A percentile compares a stretch with the other conserved stretches of the same genome.
phyloP scores from a whole-genome alignment of 2,888 invertebrate species.

The Isoperla grammatica region DNA sequence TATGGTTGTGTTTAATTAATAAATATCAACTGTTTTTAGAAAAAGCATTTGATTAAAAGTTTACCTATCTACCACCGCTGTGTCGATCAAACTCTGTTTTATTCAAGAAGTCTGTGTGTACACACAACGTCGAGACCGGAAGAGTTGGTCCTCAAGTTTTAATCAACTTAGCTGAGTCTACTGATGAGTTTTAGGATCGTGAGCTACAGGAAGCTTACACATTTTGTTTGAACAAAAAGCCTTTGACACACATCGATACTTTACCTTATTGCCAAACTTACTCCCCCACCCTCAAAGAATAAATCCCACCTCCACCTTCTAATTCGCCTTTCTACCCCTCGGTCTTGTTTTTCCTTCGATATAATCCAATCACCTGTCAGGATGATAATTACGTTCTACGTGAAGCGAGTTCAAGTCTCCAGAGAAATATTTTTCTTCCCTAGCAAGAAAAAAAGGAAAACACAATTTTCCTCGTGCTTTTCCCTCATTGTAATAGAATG shows the following conservation, averaged over 20 bases:
- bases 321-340: slow-evolving; percentile 5
- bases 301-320: not conserved
- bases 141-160: no score
- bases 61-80: no score
- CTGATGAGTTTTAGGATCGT: slow-evolving; percentile 6
- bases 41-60: no score
- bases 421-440: not conserved
- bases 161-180: no score
- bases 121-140: no score
- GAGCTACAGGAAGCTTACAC: not conserved
- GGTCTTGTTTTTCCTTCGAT: not conserved
- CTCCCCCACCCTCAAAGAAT: not conserved
- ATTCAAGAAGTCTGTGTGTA: no score
- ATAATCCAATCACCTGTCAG: slow-evolving; percentile 6
- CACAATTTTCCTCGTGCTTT: no score
- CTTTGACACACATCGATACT: slow-evolving; percentile 7
- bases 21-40: no score
- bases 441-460: not conserved
- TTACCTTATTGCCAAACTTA: not conserved
- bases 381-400: not conserved
- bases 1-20: no score
- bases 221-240: not conserved
- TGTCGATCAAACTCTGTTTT: no score
- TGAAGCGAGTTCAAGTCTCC: not conserved
- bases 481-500: no score